Conservation (phyloP, 2,113 vertebrate species). For the Alligator sinensis region DNA sequence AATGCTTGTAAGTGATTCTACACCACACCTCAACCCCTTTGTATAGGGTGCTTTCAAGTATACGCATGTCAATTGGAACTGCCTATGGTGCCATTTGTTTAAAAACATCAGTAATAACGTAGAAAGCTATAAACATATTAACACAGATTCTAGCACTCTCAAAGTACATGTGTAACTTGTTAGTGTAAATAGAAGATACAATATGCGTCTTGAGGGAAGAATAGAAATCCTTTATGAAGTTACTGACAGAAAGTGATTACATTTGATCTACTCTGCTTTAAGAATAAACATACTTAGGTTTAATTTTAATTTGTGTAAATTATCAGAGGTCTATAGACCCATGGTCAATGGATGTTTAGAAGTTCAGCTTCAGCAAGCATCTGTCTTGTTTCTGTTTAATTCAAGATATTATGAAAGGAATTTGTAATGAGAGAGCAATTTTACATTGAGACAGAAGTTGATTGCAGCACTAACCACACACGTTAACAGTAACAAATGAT, state of each 20-base stretch:
- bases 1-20: background rate
- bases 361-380: background rate
- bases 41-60: background rate
- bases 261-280: background rate
- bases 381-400: background rate
- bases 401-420: background rate
- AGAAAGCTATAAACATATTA: background rate
- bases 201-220: background rate
- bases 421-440: background rate
- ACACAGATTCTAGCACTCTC: background rate
- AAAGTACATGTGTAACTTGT: background rate
- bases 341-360: background rate
- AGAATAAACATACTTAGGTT: background rate
- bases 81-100: no score
- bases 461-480: background rate
- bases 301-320: background rate
- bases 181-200: background rate
- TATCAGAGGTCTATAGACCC: background rate
- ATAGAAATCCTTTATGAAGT: background rate
- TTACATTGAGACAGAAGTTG: background rate
- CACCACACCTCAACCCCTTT: accelerated
- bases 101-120: background rate
- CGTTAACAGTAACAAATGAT: background rate
- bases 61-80: accelerated
- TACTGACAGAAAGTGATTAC: background rate